phyloP scores from a whole-genome alignment of 2,888 invertebrate species.

The Xylota sylvarum region DNA sequence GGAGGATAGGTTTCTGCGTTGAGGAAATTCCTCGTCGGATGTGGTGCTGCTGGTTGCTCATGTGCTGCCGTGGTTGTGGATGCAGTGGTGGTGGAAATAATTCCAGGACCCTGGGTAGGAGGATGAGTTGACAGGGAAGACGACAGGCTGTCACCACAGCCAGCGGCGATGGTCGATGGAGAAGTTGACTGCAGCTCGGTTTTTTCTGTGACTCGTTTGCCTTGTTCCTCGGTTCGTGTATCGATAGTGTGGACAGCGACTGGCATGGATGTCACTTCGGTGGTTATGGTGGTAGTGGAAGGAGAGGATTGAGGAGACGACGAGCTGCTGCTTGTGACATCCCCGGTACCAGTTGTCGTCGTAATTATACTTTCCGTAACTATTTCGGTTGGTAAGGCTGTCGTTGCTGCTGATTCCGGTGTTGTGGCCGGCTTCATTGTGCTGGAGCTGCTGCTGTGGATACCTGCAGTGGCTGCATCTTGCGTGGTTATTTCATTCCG shows the following conservation, averaged over 20 bases:
- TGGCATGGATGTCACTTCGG: slow-evolving; percentile 55
- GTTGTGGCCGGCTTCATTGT: slow-evolving; percentile 57
- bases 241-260: slow-evolving; percentile 42
- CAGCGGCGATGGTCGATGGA: slow-evolving; percentile 14
- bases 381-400: slow-evolving; percentile 61
- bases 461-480: slow-evolving; percentile 51
- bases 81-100: slow-evolving; percentile 65
- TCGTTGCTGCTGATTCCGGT: slow-evolving; percentile 56
- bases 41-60: slow-evolving; percentile 75
- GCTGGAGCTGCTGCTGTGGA: slow-evolving; percentile 34
- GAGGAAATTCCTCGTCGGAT: slow-evolving; percentile 82
- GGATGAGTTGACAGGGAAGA: slow-evolving; percentile 27
- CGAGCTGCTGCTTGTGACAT: slow-evolving; percentile 26
- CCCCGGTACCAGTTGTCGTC: slow-evolving; percentile 56
- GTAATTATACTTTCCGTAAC: slow-evolving; percentile 63
- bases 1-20: slow-evolving; percentile 84
- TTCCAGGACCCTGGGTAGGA: slow-evolving; percentile 47
- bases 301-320: slow-evolving; percentile 16
- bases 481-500: slow-evolving; percentile 67
- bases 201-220: slow-evolving; percentile 61
- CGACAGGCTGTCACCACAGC: slow-evolving; percentile 41
- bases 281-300: slow-evolving; percentile 19
- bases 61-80: slow-evolving; percentile 65
- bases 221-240: slow-evolving; percentile 51
- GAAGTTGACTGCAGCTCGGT: slow-evolving; percentile 57